These are phyloP conservation scores for Malurus cyaneus DNA, from an alignment of 2,113 vertebrate genomes.

Conservation along the genomic window DNA sequence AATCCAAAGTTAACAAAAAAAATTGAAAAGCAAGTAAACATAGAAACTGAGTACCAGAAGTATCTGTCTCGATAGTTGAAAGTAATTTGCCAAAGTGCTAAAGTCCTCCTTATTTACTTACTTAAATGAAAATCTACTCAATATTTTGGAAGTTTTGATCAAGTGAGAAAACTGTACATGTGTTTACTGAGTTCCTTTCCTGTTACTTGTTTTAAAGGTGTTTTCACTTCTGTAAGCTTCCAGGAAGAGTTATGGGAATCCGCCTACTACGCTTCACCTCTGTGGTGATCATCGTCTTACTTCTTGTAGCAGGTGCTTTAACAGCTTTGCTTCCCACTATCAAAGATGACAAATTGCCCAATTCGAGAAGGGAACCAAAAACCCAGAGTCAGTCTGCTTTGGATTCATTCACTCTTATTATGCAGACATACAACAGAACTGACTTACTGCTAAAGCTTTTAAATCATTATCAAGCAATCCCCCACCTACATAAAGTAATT, in stretches of 20 bases:
- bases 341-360: constrained; percentile 77
- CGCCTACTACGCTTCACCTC: constrained; percentile 72
- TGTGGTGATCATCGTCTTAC: constrained; percentile 72
- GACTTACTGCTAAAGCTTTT: constrained; percentile 89
- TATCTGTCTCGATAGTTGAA: neutral
- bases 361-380: constrained; percentile 60
- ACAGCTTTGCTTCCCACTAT: constrained; percentile 77
- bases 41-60: neutral
- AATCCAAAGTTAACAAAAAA: neutral
- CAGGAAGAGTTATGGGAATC: constrained; percentile 75
- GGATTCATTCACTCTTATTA: constrained; percentile 86
- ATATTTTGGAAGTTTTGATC: neutral
- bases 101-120: neutral
- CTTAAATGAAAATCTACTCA: neutral
- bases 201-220: constrained; percentile 57
- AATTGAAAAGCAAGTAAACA: neutral
- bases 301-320: constrained; percentile 78
- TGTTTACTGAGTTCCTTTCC: neutral
- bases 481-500: constrained; percentile 83
- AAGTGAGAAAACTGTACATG: neutral
- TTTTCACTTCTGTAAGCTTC: constrained; percentile 73
- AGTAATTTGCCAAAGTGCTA: neutral
- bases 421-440: constrained; percentile 93
- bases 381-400: constrained; percentile 51
- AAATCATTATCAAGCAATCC: constrained; percentile 93